These are phyloP conservation scores for Pangasianodon hypophthalmus DNA, from an alignment of 2,113 vertebrate genomes.

Conservation along the genomic window DNA sequence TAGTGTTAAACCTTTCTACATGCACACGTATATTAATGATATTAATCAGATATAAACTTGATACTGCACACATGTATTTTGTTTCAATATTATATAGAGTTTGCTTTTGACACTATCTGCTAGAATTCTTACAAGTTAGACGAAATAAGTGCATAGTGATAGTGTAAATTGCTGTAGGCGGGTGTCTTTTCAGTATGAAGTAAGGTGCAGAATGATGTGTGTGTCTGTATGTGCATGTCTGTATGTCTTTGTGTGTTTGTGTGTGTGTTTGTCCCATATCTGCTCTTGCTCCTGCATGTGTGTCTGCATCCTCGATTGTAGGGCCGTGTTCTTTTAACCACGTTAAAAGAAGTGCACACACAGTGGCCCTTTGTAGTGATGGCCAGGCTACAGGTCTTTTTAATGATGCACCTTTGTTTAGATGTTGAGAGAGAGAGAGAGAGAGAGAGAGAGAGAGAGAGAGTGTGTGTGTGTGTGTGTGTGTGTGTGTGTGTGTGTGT, in stretches of 20 bases:
- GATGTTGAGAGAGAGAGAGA: slow-evolving; percentile 22
- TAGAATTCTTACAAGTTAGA: not conserved
- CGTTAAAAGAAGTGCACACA: slow-evolving; percentile 19
- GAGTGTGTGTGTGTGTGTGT: slow-evolving; percentile 4
- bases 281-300: slow-evolving; percentile 36
- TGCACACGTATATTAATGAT: not conserved
- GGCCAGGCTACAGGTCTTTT: slow-evolving; percentile 21
- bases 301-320: slow-evolving; percentile 16
- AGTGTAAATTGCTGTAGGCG: not conserved
- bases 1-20: not conserved
- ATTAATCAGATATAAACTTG: not conserved
- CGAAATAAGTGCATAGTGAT: not conserved
- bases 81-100: not conserved
- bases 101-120: not conserved
- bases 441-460: slow-evolving; percentile 12
- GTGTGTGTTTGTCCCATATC: not conserved
- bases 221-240: not conserved
- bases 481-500: not conserved
- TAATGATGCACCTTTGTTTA: slow-evolving; percentile 40
- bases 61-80: not conserved
- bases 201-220: not conserved
- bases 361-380: slow-evolving; percentile 24
- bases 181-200: not conserved
- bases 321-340: slow-evolving; percentile 37
- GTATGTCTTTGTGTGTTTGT: not conserved